Percentiles rank a stretch among this genome's conserved stretches.
Conservation (phyloP, 2,888 invertebrate genomes). For the Salticus scenicus region DNA sequence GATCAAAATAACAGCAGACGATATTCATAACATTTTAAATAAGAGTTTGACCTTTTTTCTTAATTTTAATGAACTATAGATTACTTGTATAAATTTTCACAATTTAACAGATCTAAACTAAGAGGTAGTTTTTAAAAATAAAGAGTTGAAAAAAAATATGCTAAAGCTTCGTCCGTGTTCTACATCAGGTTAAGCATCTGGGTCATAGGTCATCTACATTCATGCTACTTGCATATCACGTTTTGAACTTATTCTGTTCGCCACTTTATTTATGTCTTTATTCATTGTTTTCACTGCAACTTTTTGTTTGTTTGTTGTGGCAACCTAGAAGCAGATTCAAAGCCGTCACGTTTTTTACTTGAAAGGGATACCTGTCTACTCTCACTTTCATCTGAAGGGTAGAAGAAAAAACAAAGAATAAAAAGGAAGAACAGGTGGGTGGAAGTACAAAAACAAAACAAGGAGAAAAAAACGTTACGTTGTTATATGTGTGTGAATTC, state of each 20-base stretch:
- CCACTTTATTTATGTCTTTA: conserved; percentile 32
- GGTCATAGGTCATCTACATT: conserved; percentile 27
- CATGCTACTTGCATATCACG: conserved; percentile 21
- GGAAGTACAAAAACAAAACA: not conserved
- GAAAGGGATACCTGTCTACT: not conserved
- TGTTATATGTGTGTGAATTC: not conserved
- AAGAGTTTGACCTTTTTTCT: too few relatives aligned
- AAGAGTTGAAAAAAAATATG: too few relatives aligned
- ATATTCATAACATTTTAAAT: too few relatives aligned
- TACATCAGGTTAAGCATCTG: conserved; percentile 19
- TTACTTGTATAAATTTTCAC: too few relatives aligned
- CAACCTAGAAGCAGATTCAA: conserved; percentile 34
- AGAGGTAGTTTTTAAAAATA: too few relatives aligned
- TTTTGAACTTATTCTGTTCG: conserved; percentile 20
- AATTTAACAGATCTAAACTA: too few relatives aligned
- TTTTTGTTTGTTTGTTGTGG: not conserved
- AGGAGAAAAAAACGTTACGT: not conserved
- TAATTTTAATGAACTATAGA: too few relatives aligned
- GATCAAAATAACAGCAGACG: too few relatives aligned
- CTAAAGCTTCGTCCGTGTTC: not conserved
- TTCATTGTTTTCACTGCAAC: conserved; percentile 22
- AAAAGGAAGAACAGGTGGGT: not conserved
- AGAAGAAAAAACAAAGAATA: not conserved
- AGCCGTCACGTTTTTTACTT: conserved; percentile 18
- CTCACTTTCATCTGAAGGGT: conserved; percentile 20